phyloP scores from a whole-genome alignment of 2,113 vertebrate species.

The Pterocles burchelli region DNA sequence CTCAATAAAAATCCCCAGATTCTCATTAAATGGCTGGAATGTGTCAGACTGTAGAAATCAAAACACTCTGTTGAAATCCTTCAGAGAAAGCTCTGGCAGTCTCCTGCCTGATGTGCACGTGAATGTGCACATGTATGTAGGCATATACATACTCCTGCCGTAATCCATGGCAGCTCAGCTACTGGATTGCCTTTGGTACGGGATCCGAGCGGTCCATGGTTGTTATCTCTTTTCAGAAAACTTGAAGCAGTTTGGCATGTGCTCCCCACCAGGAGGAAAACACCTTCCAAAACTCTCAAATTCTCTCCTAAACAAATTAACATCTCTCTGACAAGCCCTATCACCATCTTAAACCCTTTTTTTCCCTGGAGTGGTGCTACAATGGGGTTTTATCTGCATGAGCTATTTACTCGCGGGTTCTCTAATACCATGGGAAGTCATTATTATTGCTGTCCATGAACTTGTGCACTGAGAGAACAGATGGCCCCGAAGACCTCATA shows the following conservation, averaged over 20 bases:
- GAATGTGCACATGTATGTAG: not conserved
- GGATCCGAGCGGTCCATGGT: not conserved
- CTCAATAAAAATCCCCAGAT: conserved; percentile 24
- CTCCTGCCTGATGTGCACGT: not conserved
- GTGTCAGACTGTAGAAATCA: conserved; percentile 33
- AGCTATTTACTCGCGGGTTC: not conserved
- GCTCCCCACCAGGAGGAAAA: not conserved
- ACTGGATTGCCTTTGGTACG: not conserved
- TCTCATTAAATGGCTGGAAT: conserved; percentile 57
- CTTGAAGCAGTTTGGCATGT: not conserved
- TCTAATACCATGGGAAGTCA: not conserved
- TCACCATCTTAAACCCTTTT: not conserved
- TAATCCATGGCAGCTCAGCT: not conserved
- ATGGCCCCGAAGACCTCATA: accelerated
- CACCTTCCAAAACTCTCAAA: not conserved
- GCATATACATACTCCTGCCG: not conserved
- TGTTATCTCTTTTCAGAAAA: not conserved
- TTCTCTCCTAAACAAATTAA: not conserved
- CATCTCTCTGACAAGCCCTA: not conserved
- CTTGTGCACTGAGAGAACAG: not conserved
- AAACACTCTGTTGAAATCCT: conserved; percentile 11
- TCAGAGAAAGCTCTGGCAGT: not conserved
- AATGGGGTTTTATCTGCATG: not conserved
- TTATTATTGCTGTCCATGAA: not conserved
- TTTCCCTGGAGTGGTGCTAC: not conserved